Base-by-base conservation (phyloP, 2,113 vertebrate genomes). In the Gallinago undulata region DNA sequence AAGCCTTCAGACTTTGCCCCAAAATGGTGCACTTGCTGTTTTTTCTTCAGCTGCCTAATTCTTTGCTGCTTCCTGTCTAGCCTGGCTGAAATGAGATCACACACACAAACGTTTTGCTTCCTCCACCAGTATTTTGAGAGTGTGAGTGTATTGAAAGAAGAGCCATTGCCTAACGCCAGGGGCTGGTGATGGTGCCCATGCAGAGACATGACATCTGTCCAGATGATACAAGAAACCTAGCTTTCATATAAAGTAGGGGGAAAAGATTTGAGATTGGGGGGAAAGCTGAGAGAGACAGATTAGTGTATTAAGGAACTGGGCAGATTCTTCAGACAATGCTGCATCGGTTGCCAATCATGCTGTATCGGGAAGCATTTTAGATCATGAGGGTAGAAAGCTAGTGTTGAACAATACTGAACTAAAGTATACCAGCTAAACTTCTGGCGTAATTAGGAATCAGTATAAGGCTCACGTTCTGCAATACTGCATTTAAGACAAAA, bases 71-170 rank as follows among this genome's bases (percentile, higher is more conserved):
- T 90, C 30, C 45, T n/a, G 16, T 55, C 22, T 81, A 5, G 4
- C 27, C 30, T 87, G 56, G 28, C 25, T 77, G n/a, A 37, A 77
- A 70, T 0, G 8, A 25, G 14, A 6, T 4, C 12, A 62, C 2
- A 2, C 1, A 4, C n/a, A 10, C 13, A 48, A 48, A 35, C 2
- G 0, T 60, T 60, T 64, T 5, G 2, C 41, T 60, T 72, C 23
- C 33, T 15, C 67, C 23, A 5, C 8, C 45, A 6, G 30, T 69
- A 39, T 33, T 91, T 73, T 37, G 24, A 82, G 35, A 80, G 27
- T 31, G 23, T 7, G n/a, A 4, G 6, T 73, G 7, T 43, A 55
- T 66, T 88, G 15, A 86, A 41, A 53, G 31, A 47, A 69, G 37
- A 83, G 13, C 31, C 28, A 4, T 31, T 78, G 66, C 13, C 33